Base-by-base conservation (phyloP, 92 coral and sea anemone species). In the Galaxea fascicularis region DNA sequence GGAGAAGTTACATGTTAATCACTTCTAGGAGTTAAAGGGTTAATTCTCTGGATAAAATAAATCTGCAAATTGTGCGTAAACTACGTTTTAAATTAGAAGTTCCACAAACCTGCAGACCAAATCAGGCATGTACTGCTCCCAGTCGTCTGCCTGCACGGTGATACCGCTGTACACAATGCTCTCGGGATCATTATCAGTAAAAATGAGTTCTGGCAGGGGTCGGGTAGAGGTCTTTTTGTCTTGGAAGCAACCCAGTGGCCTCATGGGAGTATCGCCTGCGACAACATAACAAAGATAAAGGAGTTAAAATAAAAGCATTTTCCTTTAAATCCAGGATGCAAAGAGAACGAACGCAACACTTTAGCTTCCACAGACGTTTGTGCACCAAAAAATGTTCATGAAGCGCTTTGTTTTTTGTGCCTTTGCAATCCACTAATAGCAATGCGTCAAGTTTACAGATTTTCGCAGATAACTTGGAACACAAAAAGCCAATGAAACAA, bases 231-330 rank as follows among this genome's bases (percentile, higher is more conserved):
- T 85, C 27, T 89, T 90, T 70, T 88, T 92, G 85, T 96, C 98
- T 64, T 88, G 90, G 73, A 90, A 96, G 86, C 98, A 96, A 53
- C 98, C 98, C 21, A 96, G 82, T 39, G 98, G 96, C 77, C 93
- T 90, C 75, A 89, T 89, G 18, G 87, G 90, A 15, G 94, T 93
- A 53, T 89, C 91, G 60, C 98, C 98, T 96, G 66, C 41, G 81
- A 11, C 35, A 45, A 57, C 13, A 67, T 21, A 10, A 0, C 15
- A 41, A 63, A 22, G 16, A 4, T 21, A 49, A 20, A 10, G 26
- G 13, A 12, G 4, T 4, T 13, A 0, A 60, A 28, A 60, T 6
- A 35, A 35, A 35, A 35, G 6, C 6, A 35, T 35, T 49, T 49
- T 10, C 56, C 56, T 49, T 49, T 15, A 49, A 10, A 49, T 49